These are phyloP conservation scores for Napeogenes inachia DNA, from an alignment of 2,888 invertebrate genomes.

Conservation along the genomic window DNA sequence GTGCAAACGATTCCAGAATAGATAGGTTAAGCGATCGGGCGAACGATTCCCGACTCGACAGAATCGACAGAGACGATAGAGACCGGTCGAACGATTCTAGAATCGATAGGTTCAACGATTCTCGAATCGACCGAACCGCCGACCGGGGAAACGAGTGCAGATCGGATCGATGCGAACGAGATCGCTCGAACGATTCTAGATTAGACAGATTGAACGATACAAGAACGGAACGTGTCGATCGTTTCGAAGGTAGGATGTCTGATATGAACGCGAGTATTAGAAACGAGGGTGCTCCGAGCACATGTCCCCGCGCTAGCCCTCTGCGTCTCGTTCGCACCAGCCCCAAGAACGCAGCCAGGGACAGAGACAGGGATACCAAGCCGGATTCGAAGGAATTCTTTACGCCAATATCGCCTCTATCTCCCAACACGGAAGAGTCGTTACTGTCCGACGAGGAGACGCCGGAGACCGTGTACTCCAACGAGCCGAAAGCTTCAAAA, in stretches of 20 bases:
- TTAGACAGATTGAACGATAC: constrained; percentile 27
- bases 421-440: constrained; percentile 68
- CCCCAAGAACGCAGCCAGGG: constrained; percentile 50
- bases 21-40: constrained; percentile 36
- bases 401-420: constrained; percentile 54
- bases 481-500: constrained; percentile 59
- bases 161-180: constrained; percentile 30
- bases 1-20: constrained; percentile 31
- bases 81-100: constrained; percentile 34
- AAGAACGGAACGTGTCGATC: constrained; percentile 43
- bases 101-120: constrained; percentile 27
- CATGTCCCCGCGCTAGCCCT: constrained; percentile 56
- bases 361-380: constrained; percentile 51
- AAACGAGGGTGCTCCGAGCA: constrained; percentile 62
- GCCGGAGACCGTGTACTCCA: constrained; percentile 54
- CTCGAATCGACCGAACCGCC: constrained; percentile 24
- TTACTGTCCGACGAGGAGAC: constrained; percentile 53
- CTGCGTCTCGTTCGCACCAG: constrained; percentile 53
- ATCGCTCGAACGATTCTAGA: constrained; percentile 32
- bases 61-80: constrained; percentile 29
- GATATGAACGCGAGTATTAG: constrained; percentile 62
- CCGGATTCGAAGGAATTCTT: constrained; percentile 58
- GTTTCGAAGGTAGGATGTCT: constrained; percentile 42
- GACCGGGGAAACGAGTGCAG: constrained; percentile 33
- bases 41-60: constrained; percentile 34